phyloP scores from a whole-genome alignment of 2,888 invertebrate species.

The Coremacera marginata region DNA sequence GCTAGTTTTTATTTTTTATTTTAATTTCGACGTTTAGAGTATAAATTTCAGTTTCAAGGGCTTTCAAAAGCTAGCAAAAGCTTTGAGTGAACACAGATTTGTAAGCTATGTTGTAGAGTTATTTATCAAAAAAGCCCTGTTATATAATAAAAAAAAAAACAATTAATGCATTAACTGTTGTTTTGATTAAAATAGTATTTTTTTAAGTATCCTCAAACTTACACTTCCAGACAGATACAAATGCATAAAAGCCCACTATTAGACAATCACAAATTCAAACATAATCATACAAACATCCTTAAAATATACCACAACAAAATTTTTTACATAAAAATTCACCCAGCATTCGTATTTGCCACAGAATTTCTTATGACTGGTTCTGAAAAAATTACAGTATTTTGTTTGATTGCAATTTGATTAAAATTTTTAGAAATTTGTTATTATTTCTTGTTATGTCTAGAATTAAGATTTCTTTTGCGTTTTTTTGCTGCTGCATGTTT shows the following conservation, averaged over 20 bases:
- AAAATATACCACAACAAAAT: too few species aligned
- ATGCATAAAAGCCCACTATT: too few species aligned
- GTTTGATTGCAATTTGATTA: too few species aligned
- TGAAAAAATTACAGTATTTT: too few species aligned
- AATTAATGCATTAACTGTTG: constrained; percentile 2
- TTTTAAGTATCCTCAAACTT: background rate
- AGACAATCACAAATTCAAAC: too few species aligned
- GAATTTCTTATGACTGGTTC: too few species aligned
- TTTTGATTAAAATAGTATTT: background rate
- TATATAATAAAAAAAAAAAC: background rate
- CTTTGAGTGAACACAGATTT: constrained; percentile 63
- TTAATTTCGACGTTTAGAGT: constrained; percentile 12
- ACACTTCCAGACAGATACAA: too few species aligned
- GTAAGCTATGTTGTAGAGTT: constrained; percentile 54
- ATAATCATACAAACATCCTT: too few species aligned
- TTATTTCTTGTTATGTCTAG: too few species aligned
- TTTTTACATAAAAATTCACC: too few species aligned
- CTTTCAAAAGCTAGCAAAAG: constrained; percentile 63
- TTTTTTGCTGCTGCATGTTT: background rate
- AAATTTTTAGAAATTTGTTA: too few species aligned
- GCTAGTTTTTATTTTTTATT: background rate
- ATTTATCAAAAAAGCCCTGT: background rate
- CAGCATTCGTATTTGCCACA: too few species aligned
- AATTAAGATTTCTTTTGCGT: background rate
- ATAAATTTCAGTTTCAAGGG: constrained; percentile 57